Evolutionary conservation across 2,797 vertebrate genomes (phyloP).

Genomic region (Anguilla marmorata): DNA sequence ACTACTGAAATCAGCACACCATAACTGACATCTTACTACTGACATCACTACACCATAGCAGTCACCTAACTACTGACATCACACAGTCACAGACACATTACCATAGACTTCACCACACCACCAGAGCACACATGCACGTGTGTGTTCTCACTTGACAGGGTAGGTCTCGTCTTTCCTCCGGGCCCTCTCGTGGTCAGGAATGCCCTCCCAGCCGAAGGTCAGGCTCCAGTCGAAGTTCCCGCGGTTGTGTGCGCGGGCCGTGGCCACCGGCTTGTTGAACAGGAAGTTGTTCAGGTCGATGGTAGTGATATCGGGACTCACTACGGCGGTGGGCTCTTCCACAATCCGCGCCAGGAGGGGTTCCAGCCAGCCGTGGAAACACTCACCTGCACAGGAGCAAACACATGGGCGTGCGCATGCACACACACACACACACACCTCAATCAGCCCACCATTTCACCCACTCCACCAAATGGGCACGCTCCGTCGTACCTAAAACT

Average conservation of each 20-base stretch:
- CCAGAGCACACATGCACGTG: neutral
- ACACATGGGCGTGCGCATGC: neutral
- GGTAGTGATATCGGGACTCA: conserved; percentile 76
- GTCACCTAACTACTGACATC: neutral
- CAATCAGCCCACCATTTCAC: neutral
- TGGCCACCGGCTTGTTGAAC: conserved; percentile 70
- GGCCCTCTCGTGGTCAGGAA: conserved; percentile 66
- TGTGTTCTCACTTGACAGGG: conserved; percentile 75
- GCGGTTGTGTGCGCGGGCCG: conserved; percentile 58
- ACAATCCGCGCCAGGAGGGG: conserved; percentile 81
- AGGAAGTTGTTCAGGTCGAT: conserved; percentile 75
- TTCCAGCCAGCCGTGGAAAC: conserved; percentile 85
- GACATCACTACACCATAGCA: neutral
- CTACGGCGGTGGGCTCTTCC: conserved; percentile 72
- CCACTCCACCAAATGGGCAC: neutral
- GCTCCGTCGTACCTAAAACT: neutral
- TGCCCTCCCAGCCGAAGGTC: conserved; percentile 77
- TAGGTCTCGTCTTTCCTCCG: conserved; percentile 75
- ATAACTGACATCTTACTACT: neutral
- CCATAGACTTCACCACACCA: neutral
- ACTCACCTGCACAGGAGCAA: conserved; percentile 72
- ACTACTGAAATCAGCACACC: neutral
- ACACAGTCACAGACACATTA: neutral
- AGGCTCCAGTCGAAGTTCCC: conserved; percentile 84
- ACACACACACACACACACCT: neutral